A percentile compares a stretch with the other conserved stretches of the same genome.
Conservation (phyloP, 2,113 vertebrate species). For the Entomyzon cyanotis region DNA sequence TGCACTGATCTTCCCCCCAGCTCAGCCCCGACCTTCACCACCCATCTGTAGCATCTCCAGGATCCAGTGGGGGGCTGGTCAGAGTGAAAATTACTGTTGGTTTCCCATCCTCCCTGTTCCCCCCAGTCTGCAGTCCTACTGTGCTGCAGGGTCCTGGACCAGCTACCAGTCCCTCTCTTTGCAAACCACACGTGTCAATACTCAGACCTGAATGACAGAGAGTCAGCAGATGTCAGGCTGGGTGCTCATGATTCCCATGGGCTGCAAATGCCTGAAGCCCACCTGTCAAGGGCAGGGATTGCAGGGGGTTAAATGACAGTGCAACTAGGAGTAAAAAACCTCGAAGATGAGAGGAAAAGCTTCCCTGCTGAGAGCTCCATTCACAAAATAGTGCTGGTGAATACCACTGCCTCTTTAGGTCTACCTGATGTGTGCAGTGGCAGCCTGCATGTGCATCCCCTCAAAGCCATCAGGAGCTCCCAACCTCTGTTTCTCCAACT, state of each 20-base stretch:
- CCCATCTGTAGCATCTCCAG: not conserved
- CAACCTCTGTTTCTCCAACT: not conserved
- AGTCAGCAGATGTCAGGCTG: not conserved
- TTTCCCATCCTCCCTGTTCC: not conserved
- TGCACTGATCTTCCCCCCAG: not conserved
- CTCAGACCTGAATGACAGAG: not conserved
- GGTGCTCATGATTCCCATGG: too few relatives aligned
- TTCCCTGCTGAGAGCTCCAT: not conserved
- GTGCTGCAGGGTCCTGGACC: not conserved
- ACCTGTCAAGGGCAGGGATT: not conserved
- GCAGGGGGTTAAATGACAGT: not conserved
- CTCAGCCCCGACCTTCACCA: not conserved
- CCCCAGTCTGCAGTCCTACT: accelerated
- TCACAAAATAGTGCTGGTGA: not conserved
- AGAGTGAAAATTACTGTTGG: accelerated
- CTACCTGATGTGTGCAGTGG: not conserved
- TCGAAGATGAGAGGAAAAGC: not conserved
- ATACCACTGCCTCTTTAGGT: not conserved
- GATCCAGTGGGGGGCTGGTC: accelerated
- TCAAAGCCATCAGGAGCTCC: not conserved
- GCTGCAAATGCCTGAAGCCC: not conserved
- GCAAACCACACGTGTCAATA: not conserved
- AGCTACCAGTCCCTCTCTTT: not conserved
- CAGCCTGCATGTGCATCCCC: not conserved
- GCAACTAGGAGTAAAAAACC: not conserved